Evolutionary conservation across 2,797 vertebrate species (phyloP), one percentile per base, ranked within the genome.

Genomic region (Molossus molossus): DNA sequence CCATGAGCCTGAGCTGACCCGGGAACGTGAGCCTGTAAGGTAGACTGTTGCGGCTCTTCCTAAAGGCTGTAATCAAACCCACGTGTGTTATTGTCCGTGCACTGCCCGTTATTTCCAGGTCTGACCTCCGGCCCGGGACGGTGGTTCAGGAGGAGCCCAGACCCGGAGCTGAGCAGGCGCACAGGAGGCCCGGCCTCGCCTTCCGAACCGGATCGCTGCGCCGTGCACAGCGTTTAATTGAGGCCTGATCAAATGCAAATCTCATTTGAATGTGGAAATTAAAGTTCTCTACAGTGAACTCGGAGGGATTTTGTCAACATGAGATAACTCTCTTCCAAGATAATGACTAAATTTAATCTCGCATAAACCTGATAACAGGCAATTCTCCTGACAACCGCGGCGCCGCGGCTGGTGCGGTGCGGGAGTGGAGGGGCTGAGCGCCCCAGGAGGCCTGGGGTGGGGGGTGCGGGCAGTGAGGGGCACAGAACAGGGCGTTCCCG

Each of bases 191-290:
- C 3, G 21, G 12, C 3, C 27, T 85, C 13, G 80, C 87, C 81
- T 17, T 64, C 50, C 2, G 62, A 90, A 85, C 69, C 37, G 21
- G 95, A 85, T 88, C 69, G 29, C 77, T 18, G 7, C 0, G 0
- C 18, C 58, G 91, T 3, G 2, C 65, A 27, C 53, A 60, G 82
- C 58, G 50, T 88, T 96, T 90, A 97, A 93, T 8, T 94, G 48
- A 89, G 84, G 87, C 20, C 29, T 91, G 83, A 94, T 89, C 65
- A 85, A 90, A 48, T 86, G 82, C 70, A 92, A 88, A 90, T 91
- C 81, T 97, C 85, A 90, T 96, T 76, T 57, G 60, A 96, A 97
- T 87, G 67, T 95, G 73, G 77, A 97, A 97, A 97, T 96, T 94
- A 75, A 1, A 1, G 62, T 85, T 98, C 93, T 97, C 72, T 9